Evolutionary conservation across 2,797 vertebrate genomes (phyloP).

Genomic region (Meda fulgida): DNA sequence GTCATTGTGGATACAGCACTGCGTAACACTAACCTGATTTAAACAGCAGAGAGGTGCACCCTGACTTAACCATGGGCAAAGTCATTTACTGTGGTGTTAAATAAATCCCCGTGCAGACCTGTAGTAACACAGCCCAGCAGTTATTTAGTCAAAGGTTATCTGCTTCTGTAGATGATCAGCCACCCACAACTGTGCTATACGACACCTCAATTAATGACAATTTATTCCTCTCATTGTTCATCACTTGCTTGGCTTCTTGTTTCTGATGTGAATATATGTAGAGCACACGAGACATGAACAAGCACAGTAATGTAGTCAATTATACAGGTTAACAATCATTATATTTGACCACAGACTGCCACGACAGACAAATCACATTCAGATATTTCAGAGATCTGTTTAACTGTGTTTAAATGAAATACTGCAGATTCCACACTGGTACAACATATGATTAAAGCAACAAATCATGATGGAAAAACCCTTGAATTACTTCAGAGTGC

Average conservation of each 20-base stretch:
- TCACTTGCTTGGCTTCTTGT: neutral
- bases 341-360: neutral
- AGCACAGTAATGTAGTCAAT: neutral
- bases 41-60: slow-evolving; percentile 39
- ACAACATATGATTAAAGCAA: neutral
- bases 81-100: slow-evolving; percentile 54
- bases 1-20: slow-evolving; percentile 43
- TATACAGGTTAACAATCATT: neutral
- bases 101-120: slow-evolving; percentile 26
- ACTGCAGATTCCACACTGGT: neutral
- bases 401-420: neutral
- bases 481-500: neutral
- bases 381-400: neutral
- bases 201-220: neutral
- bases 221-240: neutral
- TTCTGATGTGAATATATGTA: neutral
- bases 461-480: neutral
- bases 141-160: slow-evolving; percentile 36
- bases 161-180: slow-evolving; percentile 1
- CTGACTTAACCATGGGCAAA: slow-evolving; percentile 61
- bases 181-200: neutral
- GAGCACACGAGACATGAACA: neutral
- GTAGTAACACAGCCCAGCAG: slow-evolving; percentile 22
- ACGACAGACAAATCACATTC: neutral
- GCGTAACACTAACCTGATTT: slow-evolving; percentile 56